Conservation (phyloP, 2,113 vertebrate species). For the Prochilodus magdalenae region DNA sequence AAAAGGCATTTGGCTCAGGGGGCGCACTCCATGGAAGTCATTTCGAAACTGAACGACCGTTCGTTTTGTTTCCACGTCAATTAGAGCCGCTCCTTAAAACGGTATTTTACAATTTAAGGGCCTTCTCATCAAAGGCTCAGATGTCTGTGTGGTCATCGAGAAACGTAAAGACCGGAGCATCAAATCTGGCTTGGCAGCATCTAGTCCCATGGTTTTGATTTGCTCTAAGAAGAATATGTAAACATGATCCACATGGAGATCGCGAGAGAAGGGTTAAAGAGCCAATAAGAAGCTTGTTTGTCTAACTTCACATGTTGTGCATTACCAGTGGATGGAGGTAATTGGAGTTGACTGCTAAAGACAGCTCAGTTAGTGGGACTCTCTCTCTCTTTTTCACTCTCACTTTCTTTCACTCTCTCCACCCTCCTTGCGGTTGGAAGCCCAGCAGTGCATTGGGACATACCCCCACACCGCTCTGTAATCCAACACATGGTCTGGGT, state of each 20-base stretch:
- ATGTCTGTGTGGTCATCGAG: conserved; percentile 34
- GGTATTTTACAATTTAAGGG: conserved; percentile 47
- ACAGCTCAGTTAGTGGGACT: conserved; percentile 65
- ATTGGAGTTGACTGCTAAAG: conserved; percentile 72
- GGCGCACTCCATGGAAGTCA: conserved; percentile 32
- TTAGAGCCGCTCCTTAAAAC: conserved; percentile 61
- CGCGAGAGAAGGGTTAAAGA: conserved; percentile 47
- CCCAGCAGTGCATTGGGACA: conserved; percentile 63
- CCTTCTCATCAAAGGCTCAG: conserved; percentile 25
- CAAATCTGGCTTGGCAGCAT: conserved; percentile 7
- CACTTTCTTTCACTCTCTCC: conserved; percentile 17
- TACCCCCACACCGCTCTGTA: conserved; percentile 66
- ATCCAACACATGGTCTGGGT: conserved; percentile 72
- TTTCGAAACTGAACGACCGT: conserved; percentile 55
- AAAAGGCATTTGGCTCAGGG: conserved; percentile 58
- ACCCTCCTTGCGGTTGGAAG: conserved; percentile 48
- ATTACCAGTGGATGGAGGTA: conserved; percentile 71
- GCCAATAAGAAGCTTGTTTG: conserved; percentile 62
- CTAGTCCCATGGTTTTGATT: conserved; percentile 47
- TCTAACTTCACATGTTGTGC: conserved; percentile 69
- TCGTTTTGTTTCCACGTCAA: conserved; percentile 60
- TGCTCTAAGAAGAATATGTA: conserved; percentile 41
- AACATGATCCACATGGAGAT: conserved; percentile 62
- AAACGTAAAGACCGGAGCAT: conserved; percentile 30
- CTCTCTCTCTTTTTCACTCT: conserved; percentile 16